A percentile compares a stretch with the other conserved stretches of the same genome.
Evolutionary conservation across 2,888 invertebrate species (phyloP).

Genomic region (Enoplolaimus lenunculus): DNA sequence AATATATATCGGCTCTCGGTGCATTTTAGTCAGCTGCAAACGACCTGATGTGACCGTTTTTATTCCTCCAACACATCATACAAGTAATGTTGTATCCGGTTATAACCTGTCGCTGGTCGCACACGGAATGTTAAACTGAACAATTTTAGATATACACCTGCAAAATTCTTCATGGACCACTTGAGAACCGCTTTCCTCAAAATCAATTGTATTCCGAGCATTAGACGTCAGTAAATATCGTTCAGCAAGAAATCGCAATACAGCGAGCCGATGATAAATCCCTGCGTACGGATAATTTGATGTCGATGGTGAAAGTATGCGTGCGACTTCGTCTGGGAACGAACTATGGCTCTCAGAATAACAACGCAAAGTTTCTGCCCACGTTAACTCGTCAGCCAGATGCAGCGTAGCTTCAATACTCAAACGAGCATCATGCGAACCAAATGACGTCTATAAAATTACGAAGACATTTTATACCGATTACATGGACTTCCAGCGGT

Average conservation of each 20-base stretch:
- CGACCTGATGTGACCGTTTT: no score
- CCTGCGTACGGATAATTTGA: slow-evolving; percentile 62
- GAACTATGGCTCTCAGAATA: slow-evolving; percentile 29
- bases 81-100: no score
- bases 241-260: slow-evolving; percentile 79
- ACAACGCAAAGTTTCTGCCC: slow-evolving; percentile 62
- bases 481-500: no score
- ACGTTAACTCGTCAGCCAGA: slow-evolving; percentile 83
- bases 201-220: slow-evolving; percentile 77
- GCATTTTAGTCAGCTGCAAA: no score
- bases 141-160: slow-evolving; percentile 23
- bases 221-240: slow-evolving; percentile 81
- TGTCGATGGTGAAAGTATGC: slow-evolving; percentile 26
- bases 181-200: slow-evolving; percentile 56
- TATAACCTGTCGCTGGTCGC: no score
- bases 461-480: no score
- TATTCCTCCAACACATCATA: no score
- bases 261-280: slow-evolving; percentile 61
- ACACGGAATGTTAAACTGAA: no score
- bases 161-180: slow-evolving; percentile 46
- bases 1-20: no score
- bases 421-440: slow-evolving; percentile 89
- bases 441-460: slow-evolving; percentile 59
- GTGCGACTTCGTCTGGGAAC: slow-evolving; percentile 25
- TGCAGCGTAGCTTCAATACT: slow-evolving; percentile 83